These are phyloP conservation scores for Watsonalla binaria DNA, from an alignment of 2,888 invertebrate genomes.

Conservation along the genomic window DNA sequence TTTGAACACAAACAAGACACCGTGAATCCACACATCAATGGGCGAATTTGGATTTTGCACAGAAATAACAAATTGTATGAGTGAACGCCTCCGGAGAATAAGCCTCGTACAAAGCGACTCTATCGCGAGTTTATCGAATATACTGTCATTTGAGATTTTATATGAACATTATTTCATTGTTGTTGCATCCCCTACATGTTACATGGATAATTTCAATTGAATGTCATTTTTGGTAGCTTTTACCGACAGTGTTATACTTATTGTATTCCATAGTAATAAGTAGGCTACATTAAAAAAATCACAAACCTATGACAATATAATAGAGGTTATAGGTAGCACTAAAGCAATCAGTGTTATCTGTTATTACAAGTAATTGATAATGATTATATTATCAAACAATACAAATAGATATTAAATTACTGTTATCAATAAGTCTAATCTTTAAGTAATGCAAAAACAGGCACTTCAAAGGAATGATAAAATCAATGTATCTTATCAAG, in stretches of 20 bases:
- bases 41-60: conserved; percentile 34
- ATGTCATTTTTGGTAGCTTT: conserved; percentile 10
- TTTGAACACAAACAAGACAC: conserved; percentile 48
- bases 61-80: conserved; percentile 57
- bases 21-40: conserved; percentile 34
- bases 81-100: conserved; percentile 70
- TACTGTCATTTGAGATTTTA: conserved; percentile 55
- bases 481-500: conserved; percentile 60
- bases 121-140: conserved; percentile 50
- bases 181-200: conserved; percentile 42
- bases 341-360: conserved; percentile 45
- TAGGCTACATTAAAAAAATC: background rate
- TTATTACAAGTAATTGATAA: conserved; percentile 56
- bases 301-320: too few species aligned
- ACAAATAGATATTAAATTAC: conserved; percentile 66
- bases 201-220: conserved; percentile 48
- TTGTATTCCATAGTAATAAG: background rate
- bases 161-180: conserved; percentile 43
- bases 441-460: conserved; percentile 61
- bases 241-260: background rate
- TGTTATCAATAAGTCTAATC: conserved; percentile 70
- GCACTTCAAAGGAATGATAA: conserved; percentile 65
- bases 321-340: conserved; percentile 19
- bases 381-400: conserved; percentile 69
- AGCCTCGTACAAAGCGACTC: conserved; percentile 18